Conservation (phyloP, 23 tunicate species). For the Trididemnum nubilum region DNA sequence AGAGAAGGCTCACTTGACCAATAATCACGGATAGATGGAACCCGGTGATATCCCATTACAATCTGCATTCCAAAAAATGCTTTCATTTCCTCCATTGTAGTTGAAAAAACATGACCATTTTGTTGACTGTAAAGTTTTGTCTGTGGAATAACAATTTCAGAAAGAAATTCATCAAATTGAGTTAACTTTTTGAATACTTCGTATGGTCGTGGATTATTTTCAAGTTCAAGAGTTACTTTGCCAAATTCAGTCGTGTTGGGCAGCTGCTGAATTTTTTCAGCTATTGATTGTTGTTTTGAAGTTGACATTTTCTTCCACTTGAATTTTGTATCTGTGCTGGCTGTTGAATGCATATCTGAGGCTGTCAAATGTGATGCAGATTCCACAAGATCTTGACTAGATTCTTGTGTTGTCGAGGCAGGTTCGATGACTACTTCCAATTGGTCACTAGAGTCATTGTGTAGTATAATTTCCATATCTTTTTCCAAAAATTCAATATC, state of each 20-base stretch:
- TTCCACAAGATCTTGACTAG: background rate
- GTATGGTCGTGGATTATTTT: background rate
- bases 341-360: no score
- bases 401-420: background rate
- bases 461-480: background rate
- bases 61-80: conserved; percentile 28
- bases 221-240: background rate
- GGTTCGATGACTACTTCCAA: background rate
- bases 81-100: background rate
- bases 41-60: conserved; percentile 19
- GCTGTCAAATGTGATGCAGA: no score
- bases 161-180: background rate
- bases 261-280: background rate
- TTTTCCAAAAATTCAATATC: background rate
- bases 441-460: background rate
- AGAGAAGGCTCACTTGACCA: conserved; percentile 29
- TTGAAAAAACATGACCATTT: conserved; percentile 21
- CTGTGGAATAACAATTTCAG: conserved; percentile 16
- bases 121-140: conserved; percentile 22
- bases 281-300: background rate
- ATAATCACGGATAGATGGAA: conserved; percentile 11
- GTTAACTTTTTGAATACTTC: background rate
- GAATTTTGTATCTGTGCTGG: background rate
- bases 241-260: background rate
- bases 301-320: background rate